Conservation (phyloP, 2,797 vertebrate species). For the Crocidura indochinensis region DNA sequence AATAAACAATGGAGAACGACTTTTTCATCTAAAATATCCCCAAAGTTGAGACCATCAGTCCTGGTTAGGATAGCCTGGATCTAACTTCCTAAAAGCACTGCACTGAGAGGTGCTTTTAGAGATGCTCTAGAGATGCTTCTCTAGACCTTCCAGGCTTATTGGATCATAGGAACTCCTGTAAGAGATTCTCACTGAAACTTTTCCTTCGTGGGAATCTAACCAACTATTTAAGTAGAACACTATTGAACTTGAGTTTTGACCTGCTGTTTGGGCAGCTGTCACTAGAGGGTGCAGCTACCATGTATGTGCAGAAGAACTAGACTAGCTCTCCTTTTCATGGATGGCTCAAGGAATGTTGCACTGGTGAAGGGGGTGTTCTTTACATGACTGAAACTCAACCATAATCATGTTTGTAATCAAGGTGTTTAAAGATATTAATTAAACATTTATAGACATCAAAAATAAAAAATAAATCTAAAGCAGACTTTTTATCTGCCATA, state of each 20-base stretch:
- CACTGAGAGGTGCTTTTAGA: no score
- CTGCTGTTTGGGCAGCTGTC: conserved; percentile 47
- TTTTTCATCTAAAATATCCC: background rate
- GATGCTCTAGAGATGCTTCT: no score
- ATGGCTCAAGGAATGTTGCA: background rate
- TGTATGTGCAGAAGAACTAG: background rate
- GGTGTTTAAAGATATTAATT: no score
- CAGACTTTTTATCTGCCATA: background rate
- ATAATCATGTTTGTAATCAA: no score
- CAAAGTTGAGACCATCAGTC: background rate
- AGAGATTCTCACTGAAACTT: conserved; percentile 13
- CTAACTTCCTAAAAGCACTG: background rate
- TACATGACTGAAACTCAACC: no score
- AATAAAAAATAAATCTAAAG: background rate
- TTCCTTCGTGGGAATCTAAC: background rate
- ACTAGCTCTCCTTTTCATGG: background rate
- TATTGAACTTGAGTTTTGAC: background rate
- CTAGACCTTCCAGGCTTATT: background rate
- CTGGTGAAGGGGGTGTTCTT: no score
- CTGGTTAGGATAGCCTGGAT: background rate
- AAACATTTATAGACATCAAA: no score
- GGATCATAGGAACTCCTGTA: background rate
- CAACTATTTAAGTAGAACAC: background rate
- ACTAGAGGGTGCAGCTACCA: conserved; percentile 70
- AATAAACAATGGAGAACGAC: background rate